Evolutionary conservation across 2,888 invertebrate species (phyloP), one percentile per base, ranked within the genome.

Genomic region (Volucella zonaria): DNA sequence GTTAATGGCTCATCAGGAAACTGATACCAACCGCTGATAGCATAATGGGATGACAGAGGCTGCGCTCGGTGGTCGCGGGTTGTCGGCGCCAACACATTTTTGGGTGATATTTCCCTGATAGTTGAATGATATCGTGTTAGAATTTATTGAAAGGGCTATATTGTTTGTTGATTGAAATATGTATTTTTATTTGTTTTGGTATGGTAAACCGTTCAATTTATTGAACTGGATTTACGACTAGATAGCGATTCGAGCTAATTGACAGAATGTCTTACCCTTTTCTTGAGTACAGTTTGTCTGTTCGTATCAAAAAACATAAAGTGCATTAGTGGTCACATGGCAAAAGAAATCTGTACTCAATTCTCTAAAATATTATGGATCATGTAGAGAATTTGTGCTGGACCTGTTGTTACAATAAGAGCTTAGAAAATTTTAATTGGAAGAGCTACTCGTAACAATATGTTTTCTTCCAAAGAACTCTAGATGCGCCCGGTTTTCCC

Each of bases 1-100:
- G 83, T 80, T 71, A 83, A 80, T 83, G 79, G 83, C 80, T 51
- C 68, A 66, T 80, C 75, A 71, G 75, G 80, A 83, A 83, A 80
- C 61, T 75, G 83, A 83, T 83, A 83, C 66, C 75, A 67, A 23
- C 67, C 52, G 42, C 59, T 64, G 75, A 80, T 75, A 80, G 49
- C 59, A 47, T 70, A 61, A 78, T 80, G 71, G 64, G 51, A 52
- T 40, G 54, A 56, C 52, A 15, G 47, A 42, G 62, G 45, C 61
- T 31, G 62, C 12, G 31, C 40, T 59, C 40, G 66, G 51, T 42
- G 78, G 31, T 1, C 31, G 15, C 15, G 1, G 9, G 75, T 52
- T 51, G 68, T 15, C 66, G 83, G 80, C 80, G 80, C 83, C 83
- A 83, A 66, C 47, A 71, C 58, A 51, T 59, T 64, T 61, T 54